Percentiles rank a stretch among this genome's conserved stretches.
These are phyloP conservation scores for Drosophila eugracilis DNA, from an alignment of 1,140 invertebrate species.

Conservation along the genomic window DNA sequence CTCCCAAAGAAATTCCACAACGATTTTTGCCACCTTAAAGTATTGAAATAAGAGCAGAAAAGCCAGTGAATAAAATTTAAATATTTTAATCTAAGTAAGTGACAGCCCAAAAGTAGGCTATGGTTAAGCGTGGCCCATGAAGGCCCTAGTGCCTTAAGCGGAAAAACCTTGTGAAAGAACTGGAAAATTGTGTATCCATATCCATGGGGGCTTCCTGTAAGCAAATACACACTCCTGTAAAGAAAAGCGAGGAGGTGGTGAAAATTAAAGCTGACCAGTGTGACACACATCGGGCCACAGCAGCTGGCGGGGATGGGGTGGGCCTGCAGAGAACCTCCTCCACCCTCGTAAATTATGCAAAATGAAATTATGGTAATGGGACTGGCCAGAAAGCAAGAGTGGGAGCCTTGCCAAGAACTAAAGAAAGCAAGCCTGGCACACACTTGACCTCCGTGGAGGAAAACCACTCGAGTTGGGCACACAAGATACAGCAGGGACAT, in stretches of 20 bases:
- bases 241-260: conserved; percentile 10
- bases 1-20: conserved; percentile 23
- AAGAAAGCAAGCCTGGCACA: conserved; percentile 20
- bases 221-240: conserved; percentile 51
- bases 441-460: conserved; percentile 32
- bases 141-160: conserved; percentile 3
- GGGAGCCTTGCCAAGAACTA: conserved; percentile 33
- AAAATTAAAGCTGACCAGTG: conserved; percentile 42
- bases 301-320: background rate
- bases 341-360: conserved; percentile 50
- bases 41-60: background rate
- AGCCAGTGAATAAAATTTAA: background rate
- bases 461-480: conserved; percentile 37
- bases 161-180: conserved; percentile 38
- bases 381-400: conserved; percentile 47
- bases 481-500: conserved; percentile 39
- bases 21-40: conserved; percentile 9
- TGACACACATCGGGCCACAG: conserved; percentile 35
- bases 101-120: conserved; percentile 17
- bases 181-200: conserved; percentile 78
- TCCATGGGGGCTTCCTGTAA: conserved; percentile 47
- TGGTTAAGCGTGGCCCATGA: background rate
- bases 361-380: conserved; percentile 64
- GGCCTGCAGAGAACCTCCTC: background rate
- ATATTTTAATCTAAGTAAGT: conserved; percentile 30